Evolutionary conservation across 1,140 invertebrate genomes (phyloP).

Genomic region (Propsilocerus akamusi): DNA sequence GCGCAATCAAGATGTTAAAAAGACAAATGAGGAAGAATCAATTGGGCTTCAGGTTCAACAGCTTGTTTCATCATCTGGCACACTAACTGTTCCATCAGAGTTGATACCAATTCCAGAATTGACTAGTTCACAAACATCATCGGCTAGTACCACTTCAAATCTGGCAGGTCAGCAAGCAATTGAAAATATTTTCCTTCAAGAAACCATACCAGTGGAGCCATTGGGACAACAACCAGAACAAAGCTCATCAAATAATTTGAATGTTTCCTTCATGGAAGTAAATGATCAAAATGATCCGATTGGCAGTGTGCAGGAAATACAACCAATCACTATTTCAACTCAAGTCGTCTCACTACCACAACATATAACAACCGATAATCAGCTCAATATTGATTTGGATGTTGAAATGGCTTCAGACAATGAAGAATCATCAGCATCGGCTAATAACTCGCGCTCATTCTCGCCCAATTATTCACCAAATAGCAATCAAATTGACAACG

Average conservation of each 20-base stretch:
- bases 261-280: neutral
- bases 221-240: neutral
- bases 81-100: neutral
- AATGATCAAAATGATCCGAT: neutral
- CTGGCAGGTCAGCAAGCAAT: no score
- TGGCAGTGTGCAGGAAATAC: neutral
- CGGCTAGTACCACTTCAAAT: no score
- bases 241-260: neutral
- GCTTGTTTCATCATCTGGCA: neutral
- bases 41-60: neutral
- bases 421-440: neutral
- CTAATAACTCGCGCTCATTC: neutral
- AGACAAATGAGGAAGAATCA: neutral
- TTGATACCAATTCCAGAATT: no score
- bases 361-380: neutral
- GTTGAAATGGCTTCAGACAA: neutral
- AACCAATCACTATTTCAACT: neutral
- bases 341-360: neutral
- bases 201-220: no score
- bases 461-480: neutral
- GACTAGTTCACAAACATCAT: no score
- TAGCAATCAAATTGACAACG: slow-evolving; percentile 2
- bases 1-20: neutral
- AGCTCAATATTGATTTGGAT: slow-evolving; percentile 2
- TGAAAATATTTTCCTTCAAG: no score